These are phyloP conservation scores for Halisarca cf. caerulea DNA, from an alignment of 37 sponge, comb jelly and placozoan genomes.

Conservation along the genomic window DNA sequence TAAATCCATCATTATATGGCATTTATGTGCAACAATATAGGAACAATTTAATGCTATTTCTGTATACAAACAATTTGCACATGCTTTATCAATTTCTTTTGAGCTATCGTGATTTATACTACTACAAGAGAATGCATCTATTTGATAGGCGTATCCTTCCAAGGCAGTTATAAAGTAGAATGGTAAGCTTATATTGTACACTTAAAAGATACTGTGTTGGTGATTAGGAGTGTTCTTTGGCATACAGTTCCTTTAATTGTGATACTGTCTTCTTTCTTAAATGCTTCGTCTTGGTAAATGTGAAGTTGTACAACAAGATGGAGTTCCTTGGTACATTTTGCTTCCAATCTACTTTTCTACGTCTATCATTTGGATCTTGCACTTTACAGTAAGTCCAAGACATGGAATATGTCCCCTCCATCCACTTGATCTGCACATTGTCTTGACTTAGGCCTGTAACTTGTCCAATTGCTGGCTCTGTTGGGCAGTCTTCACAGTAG, in stretches of 20 bases:
- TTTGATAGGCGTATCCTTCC: not conserved
- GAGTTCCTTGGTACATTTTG: not conserved
- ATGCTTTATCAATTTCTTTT: not conserved
- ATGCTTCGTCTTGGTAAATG: no score
- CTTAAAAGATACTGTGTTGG: not conserved
- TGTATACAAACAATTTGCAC: no score
- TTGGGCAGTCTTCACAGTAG: constrained; percentile 11
- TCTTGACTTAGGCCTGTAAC: not conserved
- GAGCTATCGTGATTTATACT: not conserved
- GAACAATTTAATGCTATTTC: no score
- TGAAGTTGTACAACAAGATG: not conserved
- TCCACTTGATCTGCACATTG: constrained; percentile 35
- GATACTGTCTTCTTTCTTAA: not conserved
- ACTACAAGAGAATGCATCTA: not conserved
- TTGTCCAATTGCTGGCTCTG: constrained; percentile 37
- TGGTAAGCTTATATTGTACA: not conserved
- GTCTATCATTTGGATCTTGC: not conserved
- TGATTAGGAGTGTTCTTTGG: not conserved
- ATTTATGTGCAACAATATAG: no score
- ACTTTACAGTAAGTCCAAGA: constrained; percentile 26
- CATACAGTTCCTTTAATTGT: not conserved
- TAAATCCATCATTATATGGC: no score
- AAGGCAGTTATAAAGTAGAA: not conserved
- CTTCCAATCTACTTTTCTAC: not conserved
- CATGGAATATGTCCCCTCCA: constrained; percentile 39